A percentile compares a stretch with the other conserved stretches of the same genome.
Evolutionary conservation across 2,113 vertebrate genomes (phyloP).

Genomic region (Notarius lentiginosus): DNA sequence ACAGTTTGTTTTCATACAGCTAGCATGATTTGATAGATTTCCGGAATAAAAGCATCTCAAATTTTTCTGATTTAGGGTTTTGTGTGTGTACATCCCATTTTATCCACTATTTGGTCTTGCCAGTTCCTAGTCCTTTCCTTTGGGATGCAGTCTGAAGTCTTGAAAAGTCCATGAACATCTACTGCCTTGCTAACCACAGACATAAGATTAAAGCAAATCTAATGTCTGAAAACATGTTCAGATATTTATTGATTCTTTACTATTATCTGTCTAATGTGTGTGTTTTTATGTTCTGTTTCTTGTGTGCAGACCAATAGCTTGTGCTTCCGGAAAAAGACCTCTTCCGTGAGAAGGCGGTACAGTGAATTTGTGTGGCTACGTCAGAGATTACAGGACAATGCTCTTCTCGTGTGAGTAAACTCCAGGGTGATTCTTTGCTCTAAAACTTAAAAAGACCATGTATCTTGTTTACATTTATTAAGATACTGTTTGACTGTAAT

Average conservation of each 20-base stretch:
- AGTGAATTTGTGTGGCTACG: conserved; percentile 96
- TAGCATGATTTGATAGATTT: no score
- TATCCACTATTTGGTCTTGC: no score
- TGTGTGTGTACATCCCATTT: no score
- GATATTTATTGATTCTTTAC: not conserved
- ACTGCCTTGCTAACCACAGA: not conserved
- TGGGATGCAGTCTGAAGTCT: not conserved
- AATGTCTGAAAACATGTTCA: not conserved
- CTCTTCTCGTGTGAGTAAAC: conserved; percentile 81
- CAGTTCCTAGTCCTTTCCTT: no score
- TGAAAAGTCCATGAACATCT: not conserved
- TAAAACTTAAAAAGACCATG: not conserved
- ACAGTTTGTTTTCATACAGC: no score
- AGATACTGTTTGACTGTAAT: not conserved
- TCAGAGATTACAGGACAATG: conserved; percentile 85
- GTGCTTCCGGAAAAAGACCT: conserved; percentile 90
- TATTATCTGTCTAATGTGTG: no score
- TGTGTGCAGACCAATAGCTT: conserved; percentile 87
- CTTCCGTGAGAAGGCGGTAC: conserved; percentile 86
- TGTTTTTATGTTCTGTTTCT: not conserved
- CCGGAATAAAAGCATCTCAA: no score
- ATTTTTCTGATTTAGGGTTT: no score
- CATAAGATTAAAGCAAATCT: not conserved
- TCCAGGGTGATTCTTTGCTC: not conserved
- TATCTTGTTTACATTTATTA: not conserved